These are phyloP conservation scores for Radopholus similis DNA, from an alignment of 1,140 invertebrate genomes.

Conservation along the genomic window DNA sequence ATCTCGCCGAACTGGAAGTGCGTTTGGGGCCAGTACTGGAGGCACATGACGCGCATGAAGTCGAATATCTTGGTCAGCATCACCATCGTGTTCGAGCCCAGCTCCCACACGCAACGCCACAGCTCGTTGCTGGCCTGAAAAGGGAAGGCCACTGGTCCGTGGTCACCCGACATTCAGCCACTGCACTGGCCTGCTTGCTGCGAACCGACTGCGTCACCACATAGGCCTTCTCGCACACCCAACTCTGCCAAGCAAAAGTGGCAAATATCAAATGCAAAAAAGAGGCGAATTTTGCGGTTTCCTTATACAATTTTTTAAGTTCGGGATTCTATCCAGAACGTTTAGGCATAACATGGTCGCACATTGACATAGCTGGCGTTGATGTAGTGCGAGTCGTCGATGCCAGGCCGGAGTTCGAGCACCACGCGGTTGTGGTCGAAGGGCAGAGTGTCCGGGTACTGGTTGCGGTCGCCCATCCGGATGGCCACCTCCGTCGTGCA, in stretches of 20 bases:
- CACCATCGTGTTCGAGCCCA: slow-evolving; percentile 55
- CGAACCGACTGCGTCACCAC: slow-evolving; percentile 59
- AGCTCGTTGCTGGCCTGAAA: slow-evolving; percentile 53
- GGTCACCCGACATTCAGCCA: no score
- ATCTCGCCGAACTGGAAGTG: slow-evolving; percentile 56
- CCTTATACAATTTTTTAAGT: background rate
- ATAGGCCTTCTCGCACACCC: slow-evolving; percentile 57
- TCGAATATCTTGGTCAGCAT: slow-evolving; percentile 60
- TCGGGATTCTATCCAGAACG: background rate
- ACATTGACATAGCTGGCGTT: slow-evolving; percentile 55
- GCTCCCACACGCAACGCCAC: slow-evolving; percentile 59
- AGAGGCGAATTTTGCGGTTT: background rate
- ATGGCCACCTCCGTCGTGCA: slow-evolving; percentile 52
- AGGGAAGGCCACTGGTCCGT: no score
- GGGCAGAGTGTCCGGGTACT: slow-evolving; percentile 54
- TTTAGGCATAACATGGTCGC: background rate
- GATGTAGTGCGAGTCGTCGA: slow-evolving; percentile 50
- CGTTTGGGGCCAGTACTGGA: slow-evolving; percentile 56
- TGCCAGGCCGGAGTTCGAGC: slow-evolving; percentile 8
- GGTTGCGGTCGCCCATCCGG: slow-evolving; percentile 53
- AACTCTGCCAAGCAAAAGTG: slow-evolving; percentile 42
- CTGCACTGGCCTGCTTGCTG: slow-evolving; percentile 54
- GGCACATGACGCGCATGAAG: slow-evolving; percentile 60
- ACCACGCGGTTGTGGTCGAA: slow-evolving; percentile 32
- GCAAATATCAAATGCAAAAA: background rate